Percentiles rank a stretch among this genome's conserved stretches.
Evolutionary conservation across 2,113 vertebrate species (phyloP).

Genomic region (Callospermophilus lateralis): DNA sequence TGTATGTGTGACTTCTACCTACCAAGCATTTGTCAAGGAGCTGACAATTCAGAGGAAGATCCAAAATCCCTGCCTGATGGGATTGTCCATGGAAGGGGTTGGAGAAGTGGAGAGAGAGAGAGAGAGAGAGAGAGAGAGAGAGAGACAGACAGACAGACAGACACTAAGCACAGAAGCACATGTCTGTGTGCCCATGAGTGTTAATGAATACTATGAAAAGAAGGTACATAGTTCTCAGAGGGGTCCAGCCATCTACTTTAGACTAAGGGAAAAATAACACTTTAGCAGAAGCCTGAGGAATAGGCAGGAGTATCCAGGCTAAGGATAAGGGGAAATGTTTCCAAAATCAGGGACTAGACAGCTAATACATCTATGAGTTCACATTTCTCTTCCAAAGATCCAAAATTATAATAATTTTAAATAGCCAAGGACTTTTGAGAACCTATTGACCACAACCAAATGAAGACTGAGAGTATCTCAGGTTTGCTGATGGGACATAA

Average conservation of each 20-base stretch:
- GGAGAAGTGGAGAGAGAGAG: neutral
- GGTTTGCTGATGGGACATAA: neutral
- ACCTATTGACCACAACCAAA: neutral
- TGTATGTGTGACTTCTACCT: neutral
- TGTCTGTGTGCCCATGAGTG: neutral
- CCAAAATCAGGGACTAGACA: neutral
- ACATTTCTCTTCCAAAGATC: neutral
- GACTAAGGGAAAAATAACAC: neutral
- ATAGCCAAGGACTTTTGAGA: neutral
- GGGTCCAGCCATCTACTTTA: neutral
- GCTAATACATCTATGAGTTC: neutral
- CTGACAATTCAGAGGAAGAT: conserved; percentile 22
- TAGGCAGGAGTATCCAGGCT: neutral
- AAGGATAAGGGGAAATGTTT: neutral
- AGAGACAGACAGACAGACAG: no score
- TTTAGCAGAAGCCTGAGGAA: neutral
- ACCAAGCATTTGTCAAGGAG: neutral
- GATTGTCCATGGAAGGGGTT: neutral
- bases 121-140: no score
- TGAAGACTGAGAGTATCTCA: neutral
- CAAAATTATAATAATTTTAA: neutral
- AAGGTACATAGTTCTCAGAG: neutral
- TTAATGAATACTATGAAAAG: neutral
- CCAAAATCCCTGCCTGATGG: neutral
- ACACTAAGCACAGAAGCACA: neutral